Base-by-base conservation (phyloP, 1,140 invertebrate species). In the Hyphantria cunea region DNA sequence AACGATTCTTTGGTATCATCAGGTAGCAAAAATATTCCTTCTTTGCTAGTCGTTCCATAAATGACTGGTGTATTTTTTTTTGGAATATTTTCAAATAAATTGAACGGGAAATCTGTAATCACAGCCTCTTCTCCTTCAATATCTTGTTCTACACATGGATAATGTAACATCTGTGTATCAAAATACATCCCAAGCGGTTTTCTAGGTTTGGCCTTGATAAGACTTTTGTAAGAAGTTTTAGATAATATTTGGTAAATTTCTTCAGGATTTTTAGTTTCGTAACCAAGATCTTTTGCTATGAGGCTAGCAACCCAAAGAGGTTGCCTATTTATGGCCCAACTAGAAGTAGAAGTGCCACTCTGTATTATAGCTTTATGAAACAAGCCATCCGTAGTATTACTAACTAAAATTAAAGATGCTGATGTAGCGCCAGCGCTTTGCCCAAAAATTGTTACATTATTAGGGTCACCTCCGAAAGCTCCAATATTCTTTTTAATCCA, bases 321-420 rank as follows among this genome's bases (percentile, higher is more conserved):
- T 25, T 90, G 75, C 52, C 78, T 80, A 32, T 88, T 84, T 31
- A 86, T 78, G 6, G 93, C 91, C 94, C 94, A 95, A 51, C 93
- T 91, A 64, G 93, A 92, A 12, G 94, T 78, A 0, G 94, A 92
- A 3, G 93, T 93, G 0, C 95, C 95, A 82, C 94, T 94, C 89
- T 94, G 92, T 31, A 93, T 68, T 47, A 95, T 94, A 1, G 67
- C 82, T 75, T 69, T 88, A n/a, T 84, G 71, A 54, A 90, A 89
- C 4, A 91, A 64, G 6, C 87, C 89, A 37, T 78, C 51, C 25
- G 82, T 76, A 13, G 79, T 56, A 50, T 87, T 64, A 65, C 84
- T 89, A 7, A 79, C 78, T 53, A 89, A 15, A 34, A 92, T 69
- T 32, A 91, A 62, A 4, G 87, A 82, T 4, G 70, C 69, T 3